These are phyloP conservation scores for Nothocercus julius DNA, from an alignment of 2,113 vertebrate genomes.

Conservation along the genomic window DNA sequence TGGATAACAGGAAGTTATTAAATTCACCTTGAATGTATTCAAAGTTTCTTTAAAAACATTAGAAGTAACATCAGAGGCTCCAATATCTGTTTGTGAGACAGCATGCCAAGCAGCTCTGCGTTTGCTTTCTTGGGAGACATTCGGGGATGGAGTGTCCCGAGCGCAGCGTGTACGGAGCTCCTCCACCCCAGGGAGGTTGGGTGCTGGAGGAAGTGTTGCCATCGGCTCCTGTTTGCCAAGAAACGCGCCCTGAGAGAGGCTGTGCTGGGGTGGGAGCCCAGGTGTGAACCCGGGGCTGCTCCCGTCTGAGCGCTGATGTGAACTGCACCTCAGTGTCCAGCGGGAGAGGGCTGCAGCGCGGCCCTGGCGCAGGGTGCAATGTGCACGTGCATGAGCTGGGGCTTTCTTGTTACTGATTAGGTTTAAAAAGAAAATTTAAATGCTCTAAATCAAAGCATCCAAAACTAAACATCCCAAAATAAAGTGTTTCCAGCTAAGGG, in stretches of 20 bases:
- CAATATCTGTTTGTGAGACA: not conserved
- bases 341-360: not conserved
- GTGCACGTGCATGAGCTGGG: not conserved
- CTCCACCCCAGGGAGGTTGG: not conserved
- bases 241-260: not conserved
- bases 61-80: not conserved
- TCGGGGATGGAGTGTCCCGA: not conserved
- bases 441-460: not conserved
- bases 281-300: not conserved
- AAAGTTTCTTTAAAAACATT: constrained; percentile 57
- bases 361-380: not conserved
- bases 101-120: not conserved
- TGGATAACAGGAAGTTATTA: constrained; percentile 67
- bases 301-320: not conserved
- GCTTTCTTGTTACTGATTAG: not conserved
- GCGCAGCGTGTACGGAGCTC: not conserved
- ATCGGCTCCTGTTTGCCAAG: not conserved
- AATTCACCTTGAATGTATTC: constrained; percentile 61
- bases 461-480: not conserved
- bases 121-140: not conserved
- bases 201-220: not conserved
- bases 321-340: not conserved
- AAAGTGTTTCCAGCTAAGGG: constrained; percentile 26
- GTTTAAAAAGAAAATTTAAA: not conserved
- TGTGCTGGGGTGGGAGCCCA: not conserved